A percentile compares a stretch with the other conserved stretches of the same genome.
phyloP scores from a whole-genome alignment of 2,888 invertebrate species.

The Pterostichus madidus region DNA sequence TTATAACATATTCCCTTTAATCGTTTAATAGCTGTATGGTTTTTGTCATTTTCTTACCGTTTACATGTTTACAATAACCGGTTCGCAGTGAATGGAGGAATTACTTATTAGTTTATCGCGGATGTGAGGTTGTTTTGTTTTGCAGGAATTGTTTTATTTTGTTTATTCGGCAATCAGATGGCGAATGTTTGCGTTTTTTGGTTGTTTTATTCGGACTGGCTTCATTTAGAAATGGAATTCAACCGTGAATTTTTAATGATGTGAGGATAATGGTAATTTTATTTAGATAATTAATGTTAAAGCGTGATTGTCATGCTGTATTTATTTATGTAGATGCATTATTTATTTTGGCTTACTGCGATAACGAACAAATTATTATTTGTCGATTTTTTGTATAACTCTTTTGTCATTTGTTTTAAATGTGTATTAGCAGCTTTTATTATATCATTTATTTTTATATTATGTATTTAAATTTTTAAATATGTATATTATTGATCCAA shows the following conservation, averaged over 20 bases:
- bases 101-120: background rate
- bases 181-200: background rate
- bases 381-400: slow-evolving; percentile 37
- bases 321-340: slow-evolving; percentile 48
- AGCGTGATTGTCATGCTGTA: slow-evolving; percentile 51
- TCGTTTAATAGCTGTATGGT: slow-evolving; percentile 68
- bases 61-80: slow-evolving; percentile 5
- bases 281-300: slow-evolving; percentile 57
- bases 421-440: slow-evolving; percentile 22
- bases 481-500: slow-evolving; percentile 20
- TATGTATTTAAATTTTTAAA: background rate
- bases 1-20: slow-evolving; percentile 62
- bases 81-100: background rate
- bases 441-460: background rate
- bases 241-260: slow-evolving; percentile 62
- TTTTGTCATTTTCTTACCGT: slow-evolving; percentile 72
- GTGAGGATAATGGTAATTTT: slow-evolving; percentile 57
- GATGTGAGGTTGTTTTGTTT: background rate
- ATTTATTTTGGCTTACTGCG: slow-evolving; percentile 51
- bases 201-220: background rate
- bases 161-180: slow-evolving; percentile 7
- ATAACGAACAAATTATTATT: slow-evolving; percentile 48
- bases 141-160: background rate
- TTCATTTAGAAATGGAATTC: background rate
- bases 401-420: slow-evolving; percentile 41